These are phyloP conservation scores for Syngnathoides biaculeatus DNA, from an alignment of 2,113 vertebrate genomes.

Conservation along the genomic window DNA sequence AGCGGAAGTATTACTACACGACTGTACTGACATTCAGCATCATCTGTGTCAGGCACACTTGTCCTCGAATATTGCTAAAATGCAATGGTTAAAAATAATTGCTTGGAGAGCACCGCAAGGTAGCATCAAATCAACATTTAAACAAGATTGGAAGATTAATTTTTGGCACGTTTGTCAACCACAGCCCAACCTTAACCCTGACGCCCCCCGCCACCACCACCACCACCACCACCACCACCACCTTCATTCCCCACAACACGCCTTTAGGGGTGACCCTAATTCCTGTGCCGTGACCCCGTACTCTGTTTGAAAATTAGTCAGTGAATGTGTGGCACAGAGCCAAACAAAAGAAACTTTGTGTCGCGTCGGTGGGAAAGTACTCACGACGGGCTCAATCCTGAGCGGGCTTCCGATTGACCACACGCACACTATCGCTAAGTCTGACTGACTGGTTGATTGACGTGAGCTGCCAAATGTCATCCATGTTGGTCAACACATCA, in stretches of 20 bases:
- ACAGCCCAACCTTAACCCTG: conserved; percentile 40
- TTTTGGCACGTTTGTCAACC: conserved; percentile 28
- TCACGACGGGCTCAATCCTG: conserved; percentile 42
- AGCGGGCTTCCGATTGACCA: conserved; percentile 12
- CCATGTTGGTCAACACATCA: no score
- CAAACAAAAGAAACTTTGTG: conserved; percentile 66
- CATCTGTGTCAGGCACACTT: no score
- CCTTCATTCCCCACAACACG: conserved; percentile 47
- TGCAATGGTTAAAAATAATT: conserved; percentile 15
- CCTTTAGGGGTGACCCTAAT: conserved; percentile 64
- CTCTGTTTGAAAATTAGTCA: conserved; percentile 50
- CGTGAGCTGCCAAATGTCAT: no score
- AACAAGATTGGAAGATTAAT: conserved; percentile 43
- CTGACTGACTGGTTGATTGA: neutral
- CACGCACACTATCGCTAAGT: neutral
- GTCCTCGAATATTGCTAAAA: neutral
- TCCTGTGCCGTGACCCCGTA: conserved; percentile 46
- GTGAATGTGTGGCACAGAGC: conserved; percentile 48
- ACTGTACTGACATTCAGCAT: no score
- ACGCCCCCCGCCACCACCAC: conserved; percentile 49
- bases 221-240: no score
- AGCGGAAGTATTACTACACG: no score
- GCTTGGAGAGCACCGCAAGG: conserved; percentile 7
- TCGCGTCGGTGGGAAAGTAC: conserved; percentile 51
- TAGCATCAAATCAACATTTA: conserved; percentile 31